Evolutionary conservation across 1,140 invertebrate species (phyloP).

Genomic region (Vanessa atalanta): DNA sequence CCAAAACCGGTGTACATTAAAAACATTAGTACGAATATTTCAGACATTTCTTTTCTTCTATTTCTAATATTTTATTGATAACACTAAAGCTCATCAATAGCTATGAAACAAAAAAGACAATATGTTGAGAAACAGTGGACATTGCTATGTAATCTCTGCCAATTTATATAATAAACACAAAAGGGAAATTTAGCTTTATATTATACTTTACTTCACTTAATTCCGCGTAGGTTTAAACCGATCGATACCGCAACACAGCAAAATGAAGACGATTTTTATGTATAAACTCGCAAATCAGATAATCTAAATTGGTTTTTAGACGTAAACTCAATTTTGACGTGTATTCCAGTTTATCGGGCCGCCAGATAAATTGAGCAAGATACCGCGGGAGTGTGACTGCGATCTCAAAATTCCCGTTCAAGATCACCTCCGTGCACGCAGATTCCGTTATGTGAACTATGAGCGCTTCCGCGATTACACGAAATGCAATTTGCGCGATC

Average conservation of each 20-base stretch:
- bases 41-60: too few species aligned
- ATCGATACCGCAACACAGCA: constrained; percentile 35
- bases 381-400: constrained; percentile 55
- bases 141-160: too few species aligned
- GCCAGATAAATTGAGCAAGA: constrained; percentile 73
- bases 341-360: constrained; percentile 72
- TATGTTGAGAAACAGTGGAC: too few species aligned
- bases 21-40: too few species aligned
- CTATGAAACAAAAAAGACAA: too few species aligned
- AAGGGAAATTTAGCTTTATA: background rate
- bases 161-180: too few species aligned
- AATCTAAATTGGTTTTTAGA: constrained; percentile 78
- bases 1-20: too few species aligned
- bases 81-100: too few species aligned
- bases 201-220: constrained; percentile 20
- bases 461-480: constrained; percentile 5
- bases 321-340: constrained; percentile 77
- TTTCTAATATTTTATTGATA: too few species aligned
- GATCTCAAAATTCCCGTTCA: constrained; percentile 19
- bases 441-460: constrained; percentile 28
- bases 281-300: constrained; percentile 75
- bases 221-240: constrained; percentile 11
- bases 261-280: constrained; percentile 64
- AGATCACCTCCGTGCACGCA: constrained; percentile 29
- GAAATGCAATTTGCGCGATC: constrained; percentile 14